These are phyloP conservation scores for Macrobrachium nipponense DNA, from an alignment of 1,140 invertebrate genomes.

Conservation along the genomic window DNA sequence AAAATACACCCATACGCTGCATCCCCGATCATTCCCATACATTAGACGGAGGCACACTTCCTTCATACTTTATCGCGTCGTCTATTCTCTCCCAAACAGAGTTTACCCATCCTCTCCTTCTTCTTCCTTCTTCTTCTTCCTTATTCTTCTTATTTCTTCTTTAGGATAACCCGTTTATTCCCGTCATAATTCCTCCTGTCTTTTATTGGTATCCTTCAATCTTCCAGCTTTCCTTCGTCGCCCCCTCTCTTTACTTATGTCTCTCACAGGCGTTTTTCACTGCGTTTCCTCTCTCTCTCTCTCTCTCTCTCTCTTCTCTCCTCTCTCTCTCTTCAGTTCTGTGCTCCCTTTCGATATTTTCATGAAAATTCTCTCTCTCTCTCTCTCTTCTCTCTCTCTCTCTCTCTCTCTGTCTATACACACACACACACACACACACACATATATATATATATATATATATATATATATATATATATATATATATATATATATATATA, in stretches of 20 bases:
- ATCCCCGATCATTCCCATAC: no score
- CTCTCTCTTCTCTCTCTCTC: neutral
- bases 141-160: no score
- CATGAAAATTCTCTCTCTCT: neutral
- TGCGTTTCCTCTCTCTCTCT: constrained; percentile 2
- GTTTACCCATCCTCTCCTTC: neutral
- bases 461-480: no score
- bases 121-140: no score
- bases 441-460: no score
- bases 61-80: no score
- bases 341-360: neutral
- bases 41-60: no score
- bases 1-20: no score
- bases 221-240: neutral
- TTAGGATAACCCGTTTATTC: no score
- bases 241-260: neutral
- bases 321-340: neutral
- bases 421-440: no score
- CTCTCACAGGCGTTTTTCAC: neutral
- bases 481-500: no score
- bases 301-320: neutral
- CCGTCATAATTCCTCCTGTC: neutral
- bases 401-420: neutral
- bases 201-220: constrained; percentile 9
- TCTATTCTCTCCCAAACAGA: neutral